A percentile compares a stretch with the other conserved stretches of the same genome.
Conservation (phyloP, 1,140 invertebrate species). For the Uloborus diversus region DNA sequence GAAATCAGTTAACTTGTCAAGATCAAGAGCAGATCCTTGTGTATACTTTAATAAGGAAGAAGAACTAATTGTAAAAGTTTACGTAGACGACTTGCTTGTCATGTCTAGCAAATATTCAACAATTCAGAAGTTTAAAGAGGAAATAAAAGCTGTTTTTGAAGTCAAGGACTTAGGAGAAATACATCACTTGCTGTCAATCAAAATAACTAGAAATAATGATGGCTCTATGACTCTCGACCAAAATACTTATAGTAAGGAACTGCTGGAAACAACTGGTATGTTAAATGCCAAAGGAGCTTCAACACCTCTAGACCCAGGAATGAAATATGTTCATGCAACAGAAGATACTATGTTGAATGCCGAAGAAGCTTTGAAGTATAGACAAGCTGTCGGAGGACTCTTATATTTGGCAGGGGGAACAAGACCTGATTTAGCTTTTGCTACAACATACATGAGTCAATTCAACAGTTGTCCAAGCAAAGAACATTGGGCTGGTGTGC, state of each 20-base stretch:
- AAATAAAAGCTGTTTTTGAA: neutral
- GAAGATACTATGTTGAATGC: neutral
- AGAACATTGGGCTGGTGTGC: conserved; percentile 62
- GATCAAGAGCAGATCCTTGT: conserved; percentile 12
- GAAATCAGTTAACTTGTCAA: neutral
- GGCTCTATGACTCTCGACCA: conserved; percentile 12
- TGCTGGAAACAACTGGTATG: conserved; percentile 13
- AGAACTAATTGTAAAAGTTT: neutral
- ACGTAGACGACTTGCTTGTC: conserved; percentile 12
- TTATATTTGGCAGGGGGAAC: conserved; percentile 63
- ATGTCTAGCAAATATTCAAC: neutral
- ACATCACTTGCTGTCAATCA: neutral
- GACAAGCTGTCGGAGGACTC: conserved; percentile 63
- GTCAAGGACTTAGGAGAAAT: conserved; percentile 1
- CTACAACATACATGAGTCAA: conserved; percentile 66
- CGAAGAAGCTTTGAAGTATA: conserved; percentile 56
- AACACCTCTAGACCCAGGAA: conserved; percentile 19
- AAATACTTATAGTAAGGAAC: neutral
- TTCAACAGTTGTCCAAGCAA: conserved; percentile 60
- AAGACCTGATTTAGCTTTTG: conserved; percentile 65
- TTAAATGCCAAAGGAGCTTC: neutral
- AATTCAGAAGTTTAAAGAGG: neutral
- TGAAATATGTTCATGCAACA: neutral
- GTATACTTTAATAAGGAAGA: neutral
- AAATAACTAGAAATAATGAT: neutral